Evolutionary conservation across 2,888 invertebrate genomes (phyloP), one percentile per base, ranked within the genome.

Genomic region (Clitarchus hookeri): DNA sequence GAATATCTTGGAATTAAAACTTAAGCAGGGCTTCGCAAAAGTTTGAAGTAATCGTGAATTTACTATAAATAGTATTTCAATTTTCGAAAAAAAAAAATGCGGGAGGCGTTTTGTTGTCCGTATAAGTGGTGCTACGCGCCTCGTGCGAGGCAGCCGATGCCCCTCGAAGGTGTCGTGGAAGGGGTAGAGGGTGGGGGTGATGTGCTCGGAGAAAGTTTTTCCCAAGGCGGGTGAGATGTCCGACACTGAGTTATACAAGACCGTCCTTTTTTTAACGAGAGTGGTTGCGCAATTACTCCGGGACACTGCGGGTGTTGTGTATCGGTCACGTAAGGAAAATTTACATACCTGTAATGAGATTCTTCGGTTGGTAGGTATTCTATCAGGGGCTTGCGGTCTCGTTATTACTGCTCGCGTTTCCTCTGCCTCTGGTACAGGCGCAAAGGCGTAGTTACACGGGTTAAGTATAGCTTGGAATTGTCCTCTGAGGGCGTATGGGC

Each of bases 191-290:
- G 36, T 4, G 53, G 53, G 8, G 12, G 12, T 53, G 53, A 53
- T 53, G 53, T 16, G 53, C 16, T 65, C 1, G 65, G 65, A 65
- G 65, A 65, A 65, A 65, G 65, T 65, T 65, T 6, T 65, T 19
- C 65, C n/a, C 65, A 65, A 65, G 65, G 65, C n/a, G 16, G n/a
- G 65, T 65, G n/a, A n/a, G 65, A 11, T 65, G 65, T 65, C 65
- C 65, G 16, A 65, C n/a, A 11, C 16, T 65, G 19, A 65, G n/a
- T n/a, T 65, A 65, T 65, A n/a, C 65, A 65, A n/a, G 23, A 11
- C 23, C 65, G 65, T 65, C 65, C 53, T 19, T 65, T 65, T 65
- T 65, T 65, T 65, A 65, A 65, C 65, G 65, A 65, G 65, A 65
- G 19, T 65, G 8, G 23, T 65, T 65, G 19, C 65, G 65, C n/a